phyloP scores from a whole-genome alignment of 30 jellyfish, hydroid and myxozoan species.

The Hydra vulgaris region DNA sequence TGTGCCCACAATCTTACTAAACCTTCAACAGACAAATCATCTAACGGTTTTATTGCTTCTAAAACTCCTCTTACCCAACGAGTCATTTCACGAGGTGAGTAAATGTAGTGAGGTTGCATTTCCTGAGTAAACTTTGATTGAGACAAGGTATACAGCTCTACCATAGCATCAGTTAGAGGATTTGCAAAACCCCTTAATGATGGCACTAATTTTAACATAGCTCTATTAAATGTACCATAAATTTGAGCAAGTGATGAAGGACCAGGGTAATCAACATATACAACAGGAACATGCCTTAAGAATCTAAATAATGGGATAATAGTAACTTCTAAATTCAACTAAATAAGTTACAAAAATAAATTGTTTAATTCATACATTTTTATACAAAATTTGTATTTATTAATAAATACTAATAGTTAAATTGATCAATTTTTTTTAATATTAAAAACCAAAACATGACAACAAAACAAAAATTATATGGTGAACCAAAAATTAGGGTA shows the following conservation, averaged over 20 bases:
- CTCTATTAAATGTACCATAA: conserved; percentile 95
- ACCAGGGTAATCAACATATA: conserved; percentile 96
- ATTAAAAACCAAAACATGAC: too few relatives aligned
- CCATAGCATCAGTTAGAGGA: conserved; percentile 99
- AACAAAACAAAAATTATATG: too few relatives aligned
- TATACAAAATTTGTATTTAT: too few relatives aligned
- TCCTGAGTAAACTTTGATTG: conserved; percentile 93
- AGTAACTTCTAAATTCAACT: too few relatives aligned
- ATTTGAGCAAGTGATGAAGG: conserved; percentile 93
- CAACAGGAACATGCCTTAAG: conserved; percentile 94
- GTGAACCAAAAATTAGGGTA: too few relatives aligned
- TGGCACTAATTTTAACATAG: conserved; percentile 87
- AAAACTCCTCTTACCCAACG: conserved; percentile 96
- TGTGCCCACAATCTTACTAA: conserved; percentile 97
- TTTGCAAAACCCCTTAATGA: conserved; percentile 84
- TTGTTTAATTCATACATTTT: too few relatives aligned
- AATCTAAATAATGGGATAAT: conserved; percentile 38
- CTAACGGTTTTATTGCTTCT: conserved; percentile 90
- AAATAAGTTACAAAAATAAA: too few relatives aligned
- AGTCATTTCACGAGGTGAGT: conserved; percentile 99
- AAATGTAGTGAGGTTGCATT: conserved; percentile 99
- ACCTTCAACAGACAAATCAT: conserved; percentile 73
- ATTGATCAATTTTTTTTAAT: too few relatives aligned
- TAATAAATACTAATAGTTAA: too few relatives aligned
- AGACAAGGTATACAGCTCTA: conserved; percentile 87